A percentile compares a stretch with the other conserved stretches of the same genome.
phyloP scores from a whole-genome alignment of 2,113 vertebrate species.

The Syngnathus scovelli region DNA sequence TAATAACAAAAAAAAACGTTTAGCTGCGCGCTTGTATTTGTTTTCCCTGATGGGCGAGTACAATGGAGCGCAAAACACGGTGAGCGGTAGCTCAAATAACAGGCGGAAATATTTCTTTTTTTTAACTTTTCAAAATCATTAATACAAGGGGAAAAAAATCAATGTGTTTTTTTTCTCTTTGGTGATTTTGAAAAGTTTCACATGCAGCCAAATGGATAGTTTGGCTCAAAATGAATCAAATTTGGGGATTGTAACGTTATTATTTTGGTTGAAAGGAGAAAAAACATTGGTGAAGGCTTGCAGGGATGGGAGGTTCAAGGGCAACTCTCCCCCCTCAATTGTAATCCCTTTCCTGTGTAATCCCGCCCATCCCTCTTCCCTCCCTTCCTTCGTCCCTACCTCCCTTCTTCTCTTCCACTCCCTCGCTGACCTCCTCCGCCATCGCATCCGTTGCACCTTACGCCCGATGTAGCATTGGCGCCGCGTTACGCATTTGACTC shows the following conservation, averaged over 20 bases:
- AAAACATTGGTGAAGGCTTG: neutral
- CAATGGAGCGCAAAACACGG: conserved; percentile 23
- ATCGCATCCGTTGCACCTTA: conserved; percentile 65
- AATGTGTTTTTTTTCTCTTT: neutral
- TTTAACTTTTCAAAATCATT: too few species aligned
- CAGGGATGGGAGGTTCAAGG: neutral
- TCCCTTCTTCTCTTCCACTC: conserved; percentile 44
- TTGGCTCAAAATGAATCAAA: neutral
- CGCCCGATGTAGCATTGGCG: conserved; percentile 62
- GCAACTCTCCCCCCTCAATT: neutral
- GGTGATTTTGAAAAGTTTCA: neutral
- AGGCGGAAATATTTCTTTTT: conserved; percentile 21
- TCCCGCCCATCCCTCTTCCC: conserved; percentile 57
- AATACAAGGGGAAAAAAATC: too few species aligned
- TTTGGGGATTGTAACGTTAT: neutral
- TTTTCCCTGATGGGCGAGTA: conserved; percentile 34
- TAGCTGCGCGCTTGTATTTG: conserved; percentile 32
- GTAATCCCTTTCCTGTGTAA: conserved; percentile 49
- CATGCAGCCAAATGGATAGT: neutral
- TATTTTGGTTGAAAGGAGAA: neutral
- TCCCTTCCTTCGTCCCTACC: conserved; percentile 29
- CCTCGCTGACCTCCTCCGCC: conserved; percentile 42
- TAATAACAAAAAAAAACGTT: conserved; percentile 18
- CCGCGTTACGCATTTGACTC: conserved; percentile 39
- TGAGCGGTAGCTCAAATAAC: conserved; percentile 47